Conservation (phyloP, 2,888 invertebrate species). For the Formica aserva region DNA sequence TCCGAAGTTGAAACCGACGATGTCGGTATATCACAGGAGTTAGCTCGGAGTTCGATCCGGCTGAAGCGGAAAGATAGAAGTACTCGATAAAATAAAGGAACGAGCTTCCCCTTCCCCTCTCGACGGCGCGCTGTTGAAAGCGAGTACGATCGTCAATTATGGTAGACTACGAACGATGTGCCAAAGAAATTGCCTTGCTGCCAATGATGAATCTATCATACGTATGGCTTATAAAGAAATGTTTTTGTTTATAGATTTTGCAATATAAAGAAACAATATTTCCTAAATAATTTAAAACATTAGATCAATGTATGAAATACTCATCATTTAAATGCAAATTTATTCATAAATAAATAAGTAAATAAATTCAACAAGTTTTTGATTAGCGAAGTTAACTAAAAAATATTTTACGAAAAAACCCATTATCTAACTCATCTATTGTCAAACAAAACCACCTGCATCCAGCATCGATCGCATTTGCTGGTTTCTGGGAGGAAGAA, state of each 20-base stretch:
- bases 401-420: not conserved
- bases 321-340: not conserved
- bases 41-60: conserved; percentile 37
- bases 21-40: conserved; percentile 68
- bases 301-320: not conserved
- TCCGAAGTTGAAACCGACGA: conserved; percentile 63
- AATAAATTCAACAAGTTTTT: not conserved
- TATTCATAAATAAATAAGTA: not conserved
- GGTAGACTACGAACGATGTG: conserved; percentile 16
- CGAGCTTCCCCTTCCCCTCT: not conserved
- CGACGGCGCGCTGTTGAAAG: conserved; percentile 15
- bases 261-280: not conserved
- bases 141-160: conserved; percentile 41
- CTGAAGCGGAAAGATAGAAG: conserved; percentile 48
- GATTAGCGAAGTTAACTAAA: not conserved
- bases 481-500: not conserved
- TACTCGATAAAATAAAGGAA: conserved; percentile 54
- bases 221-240: not conserved
- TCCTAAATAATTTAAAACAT: not conserved
- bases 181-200: conserved; percentile 12
- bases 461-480: conserved; percentile 5
- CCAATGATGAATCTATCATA: not conserved
- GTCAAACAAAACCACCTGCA: conserved; percentile 17
- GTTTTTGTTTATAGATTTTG: not conserved
- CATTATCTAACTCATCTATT: not conserved